Evolutionary conservation across 2,797 vertebrate genomes (phyloP).

Genomic region (Chelon labrosus): DNA sequence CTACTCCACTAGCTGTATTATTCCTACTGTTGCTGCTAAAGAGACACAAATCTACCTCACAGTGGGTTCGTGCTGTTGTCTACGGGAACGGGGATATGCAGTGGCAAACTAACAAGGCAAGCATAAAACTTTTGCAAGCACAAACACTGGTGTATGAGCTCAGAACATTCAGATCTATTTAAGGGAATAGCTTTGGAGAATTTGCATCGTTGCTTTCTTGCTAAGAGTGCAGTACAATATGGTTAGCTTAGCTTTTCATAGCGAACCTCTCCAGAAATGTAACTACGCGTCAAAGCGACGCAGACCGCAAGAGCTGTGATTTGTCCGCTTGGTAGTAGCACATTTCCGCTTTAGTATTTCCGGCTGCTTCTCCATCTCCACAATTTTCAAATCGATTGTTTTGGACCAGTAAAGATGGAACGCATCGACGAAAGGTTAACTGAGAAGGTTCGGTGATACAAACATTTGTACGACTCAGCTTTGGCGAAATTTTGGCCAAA

Average conservation of each 20-base stretch:
- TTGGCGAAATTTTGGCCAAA: no score
- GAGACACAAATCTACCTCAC: no score
- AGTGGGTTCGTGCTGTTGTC: not conserved
- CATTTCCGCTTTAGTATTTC: no score
- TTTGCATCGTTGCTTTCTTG: not conserved
- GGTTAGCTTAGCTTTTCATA: not conserved
- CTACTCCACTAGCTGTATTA: slow-evolving; percentile 17
- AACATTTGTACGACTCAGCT: no score
- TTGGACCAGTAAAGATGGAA: no score
- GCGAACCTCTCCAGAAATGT: not conserved
- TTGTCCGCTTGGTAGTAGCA: no score
- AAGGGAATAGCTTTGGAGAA: not conserved
- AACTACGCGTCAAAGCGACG: no score
- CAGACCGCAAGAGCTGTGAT: no score
- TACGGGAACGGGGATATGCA: slow-evolving; percentile 1
- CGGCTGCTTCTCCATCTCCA: no score
- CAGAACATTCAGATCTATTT: not conserved
- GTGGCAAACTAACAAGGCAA: slow-evolving; percentile 6
- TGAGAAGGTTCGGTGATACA: no score
- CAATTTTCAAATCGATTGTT: no score
- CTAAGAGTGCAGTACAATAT: not conserved
- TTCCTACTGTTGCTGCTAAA: not conserved
- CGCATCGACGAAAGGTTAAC: no score
- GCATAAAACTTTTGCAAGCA: slow-evolving; percentile 4
- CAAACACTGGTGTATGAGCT: slow-evolving; percentile 9